Evolutionary conservation across 2,888 invertebrate genomes (phyloP).

Genomic region (Netelia inedita): DNA sequence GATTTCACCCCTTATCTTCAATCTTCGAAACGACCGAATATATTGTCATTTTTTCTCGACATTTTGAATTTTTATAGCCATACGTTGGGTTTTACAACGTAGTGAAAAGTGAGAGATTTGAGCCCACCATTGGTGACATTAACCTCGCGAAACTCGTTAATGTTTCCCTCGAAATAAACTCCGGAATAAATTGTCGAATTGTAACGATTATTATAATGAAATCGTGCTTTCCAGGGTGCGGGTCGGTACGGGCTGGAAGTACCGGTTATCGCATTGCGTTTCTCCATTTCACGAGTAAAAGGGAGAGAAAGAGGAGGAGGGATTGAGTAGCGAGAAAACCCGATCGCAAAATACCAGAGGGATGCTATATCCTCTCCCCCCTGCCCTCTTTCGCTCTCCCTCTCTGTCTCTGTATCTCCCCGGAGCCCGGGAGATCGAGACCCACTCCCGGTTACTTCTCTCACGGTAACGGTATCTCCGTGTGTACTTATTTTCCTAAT

Average conservation of each 20-base stretch:
- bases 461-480: constrained; percentile 34
- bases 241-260: neutral
- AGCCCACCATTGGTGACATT: no score
- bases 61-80: no score
- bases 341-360: constrained; percentile 56
- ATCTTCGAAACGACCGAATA: no score
- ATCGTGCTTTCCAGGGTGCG: constrained; percentile 37
- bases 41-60: no score
- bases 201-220: constrained; percentile 54
- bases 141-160: constrained; percentile 3
- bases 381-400: neutral
- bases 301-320: constrained; percentile 9
- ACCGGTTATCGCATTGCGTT: constrained; percentile 36
- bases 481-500: constrained; percentile 69
- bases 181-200: constrained; percentile 43
- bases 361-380: constrained; percentile 34
- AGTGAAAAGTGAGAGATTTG: neutral
- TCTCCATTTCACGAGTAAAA: constrained; percentile 41
- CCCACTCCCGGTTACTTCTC: constrained; percentile 39
- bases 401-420: constrained; percentile 13
- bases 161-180: constrained; percentile 19
- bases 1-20: no score
- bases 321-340: constrained; percentile 26
- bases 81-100: neutral
- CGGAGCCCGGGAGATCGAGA: neutral